Base-by-base conservation (phyloP, 2,888 invertebrate species). In the Strigamia transsilvanica region DNA sequence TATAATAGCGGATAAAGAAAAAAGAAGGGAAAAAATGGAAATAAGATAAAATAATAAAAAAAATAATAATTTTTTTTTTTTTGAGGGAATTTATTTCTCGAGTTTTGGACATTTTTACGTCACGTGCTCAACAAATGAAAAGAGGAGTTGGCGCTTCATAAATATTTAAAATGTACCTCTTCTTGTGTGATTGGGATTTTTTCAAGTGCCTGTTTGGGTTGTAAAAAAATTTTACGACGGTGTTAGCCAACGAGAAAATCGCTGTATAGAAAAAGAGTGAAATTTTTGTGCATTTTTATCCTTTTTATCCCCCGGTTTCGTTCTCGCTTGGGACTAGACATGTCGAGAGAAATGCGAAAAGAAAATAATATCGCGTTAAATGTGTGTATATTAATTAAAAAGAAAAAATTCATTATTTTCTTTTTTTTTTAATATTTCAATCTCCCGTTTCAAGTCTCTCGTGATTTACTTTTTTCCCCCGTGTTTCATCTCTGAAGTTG, bases 181-280 rank as follows among this genome's bases (percentile, higher is more conserved):
- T 13, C 13, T 15, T 46, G 46, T 46, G 46, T 46, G 46, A 46
- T 46, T 46, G 46, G 46, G 46, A 46, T 46, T 46, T 34, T 34
- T 34, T 34, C 34, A 3, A 34, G 3, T 34, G 34, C 34, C 34
- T 46, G 46, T 10, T 46, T 46, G 12, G 46, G 46, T 46, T 46
- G 15, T 46, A 46, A 46, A 46, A 46, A 46, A 46, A 46, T 46
- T 46, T 46, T 46, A 46, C 46, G 46, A 46, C 46, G 46, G 46
- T 46, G 12, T 46, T 46, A 46, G 46, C 46, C 15, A 46, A 46
- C 46, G 46, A 46, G 46, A 46, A 46, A 46, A 46, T 10, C 46
- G 46, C 2, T 46, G 12, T 15, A 12, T 46, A 15, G 15, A 46
- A 46, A 46, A 46, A 10, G 46, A 46, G 15, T 34, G 34, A 34